A percentile compares a stretch with the other conserved stretches of the same genome.
Evolutionary conservation across 1,140 invertebrate species (phyloP).

Genomic region (Portunus trituberculatus): DNA sequence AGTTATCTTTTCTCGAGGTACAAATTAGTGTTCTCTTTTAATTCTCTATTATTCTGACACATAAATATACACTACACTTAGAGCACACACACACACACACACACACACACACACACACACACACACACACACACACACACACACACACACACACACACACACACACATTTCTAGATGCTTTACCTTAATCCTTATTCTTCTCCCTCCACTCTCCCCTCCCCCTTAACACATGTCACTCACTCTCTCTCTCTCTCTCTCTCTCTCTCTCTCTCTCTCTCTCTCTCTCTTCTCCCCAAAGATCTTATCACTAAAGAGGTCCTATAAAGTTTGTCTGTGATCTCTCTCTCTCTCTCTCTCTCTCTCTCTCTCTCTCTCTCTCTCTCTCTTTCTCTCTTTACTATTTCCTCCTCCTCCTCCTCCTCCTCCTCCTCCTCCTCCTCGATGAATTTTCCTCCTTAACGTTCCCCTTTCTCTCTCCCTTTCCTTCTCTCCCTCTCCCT

Average conservation of each 20-base stretch:
- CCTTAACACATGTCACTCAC: neutral
- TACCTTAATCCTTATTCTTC: neutral
- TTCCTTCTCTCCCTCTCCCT: neutral
- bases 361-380: neutral
- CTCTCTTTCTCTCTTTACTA: neutral
- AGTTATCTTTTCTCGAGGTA: neutral
- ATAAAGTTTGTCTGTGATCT: neutral
- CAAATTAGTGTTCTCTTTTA: neutral
- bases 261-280: neutral
- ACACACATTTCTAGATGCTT: neutral
- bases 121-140: constrained; percentile 48
- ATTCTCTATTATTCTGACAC: neutral
- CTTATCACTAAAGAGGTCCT: constrained; percentile 5
- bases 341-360: neutral
- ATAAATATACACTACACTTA: neutral
- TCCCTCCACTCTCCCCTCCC: neutral
- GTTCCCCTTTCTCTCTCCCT: neutral
- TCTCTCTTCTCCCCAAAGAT: neutral
- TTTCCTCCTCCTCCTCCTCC: neutral
- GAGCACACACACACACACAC: constrained; percentile 41
- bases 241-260: neutral
- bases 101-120: constrained; percentile 26
- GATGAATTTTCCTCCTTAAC: neutral
- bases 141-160: constrained; percentile 26
- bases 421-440: neutral